These are phyloP conservation scores for Epiblema foenella DNA, from an alignment of 2,888 invertebrate species.

Conservation along the genomic window DNA sequence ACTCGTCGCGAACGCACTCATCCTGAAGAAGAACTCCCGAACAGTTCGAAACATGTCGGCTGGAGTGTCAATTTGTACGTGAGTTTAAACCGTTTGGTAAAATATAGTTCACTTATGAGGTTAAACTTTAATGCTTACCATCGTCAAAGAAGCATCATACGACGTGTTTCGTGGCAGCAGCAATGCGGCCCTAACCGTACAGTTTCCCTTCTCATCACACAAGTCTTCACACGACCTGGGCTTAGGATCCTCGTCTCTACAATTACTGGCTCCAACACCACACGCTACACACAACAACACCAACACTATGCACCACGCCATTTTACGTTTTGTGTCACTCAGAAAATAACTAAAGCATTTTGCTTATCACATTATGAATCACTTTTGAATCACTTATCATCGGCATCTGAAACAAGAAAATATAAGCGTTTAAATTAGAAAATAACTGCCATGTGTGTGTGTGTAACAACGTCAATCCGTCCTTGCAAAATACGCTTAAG, in stretches of 20 bases:
- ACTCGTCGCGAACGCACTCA: too few species aligned
- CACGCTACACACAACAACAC: constrained; percentile 56
- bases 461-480: neutral
- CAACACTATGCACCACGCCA: constrained; percentile 62
- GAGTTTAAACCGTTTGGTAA: too few species aligned
- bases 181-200: constrained; percentile 87
- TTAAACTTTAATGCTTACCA: constrained; percentile 65
- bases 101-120: too few species aligned
- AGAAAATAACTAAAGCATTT: constrained; percentile 3
- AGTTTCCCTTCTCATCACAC: constrained; percentile 78
- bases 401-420: constrained; percentile 27
- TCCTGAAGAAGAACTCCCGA: too few species aligned
- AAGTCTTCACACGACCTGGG: constrained; percentile 76
- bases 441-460: neutral
- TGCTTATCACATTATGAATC: constrained; percentile 23
- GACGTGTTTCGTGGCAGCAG: constrained; percentile 86
- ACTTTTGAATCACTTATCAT: constrained; percentile 17
- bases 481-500: neutral
- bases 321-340: constrained; percentile 54
- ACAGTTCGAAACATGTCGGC: too few species aligned
- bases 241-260: constrained; percentile 69
- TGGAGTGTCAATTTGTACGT: too few species aligned
- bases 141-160: constrained; percentile 82
- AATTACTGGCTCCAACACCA: constrained; percentile 62
- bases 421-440: neutral